Evolutionary conservation across 2,888 invertebrate species (phyloP).

Genomic region (Rapana venosa): DNA sequence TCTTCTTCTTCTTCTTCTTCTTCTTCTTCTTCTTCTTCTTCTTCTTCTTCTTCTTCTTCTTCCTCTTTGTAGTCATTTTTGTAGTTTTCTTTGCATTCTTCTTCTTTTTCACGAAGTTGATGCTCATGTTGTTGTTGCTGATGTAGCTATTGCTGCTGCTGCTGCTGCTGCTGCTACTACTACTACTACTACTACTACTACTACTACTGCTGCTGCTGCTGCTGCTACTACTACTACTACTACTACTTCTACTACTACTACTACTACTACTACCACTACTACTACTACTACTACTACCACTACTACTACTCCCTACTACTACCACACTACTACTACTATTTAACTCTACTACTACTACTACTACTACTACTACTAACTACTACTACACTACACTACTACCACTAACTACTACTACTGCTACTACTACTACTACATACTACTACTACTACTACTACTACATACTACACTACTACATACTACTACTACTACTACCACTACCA

Average conservation of each 20-base stretch:
- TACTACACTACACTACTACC: too few relatives aligned
- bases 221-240: conserved; percentile 23
- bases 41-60: neutral
- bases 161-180: neutral
- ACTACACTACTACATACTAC: neutral
- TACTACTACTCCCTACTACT: conserved; percentile 26
- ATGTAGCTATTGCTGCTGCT: neutral
- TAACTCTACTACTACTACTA: too few relatives aligned
- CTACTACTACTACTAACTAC: too few relatives aligned
- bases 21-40: neutral
- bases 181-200: conserved; percentile 32
- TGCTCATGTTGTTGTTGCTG: neutral
- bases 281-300: conserved; percentile 30
- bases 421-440: too few relatives aligned
- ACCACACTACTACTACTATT: neutral
- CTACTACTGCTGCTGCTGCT: conserved; percentile 28
- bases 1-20: neutral
- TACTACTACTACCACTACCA: neutral
- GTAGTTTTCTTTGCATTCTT: neutral
- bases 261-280: conserved; percentile 24
- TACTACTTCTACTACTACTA: conserved; percentile 32
- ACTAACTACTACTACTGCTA: too few relatives aligned
- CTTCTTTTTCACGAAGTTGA: neutral
- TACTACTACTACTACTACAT: neutral
- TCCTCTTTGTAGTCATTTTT: neutral